Evolutionary conservation across 2,888 invertebrate species (phyloP), one percentile per base, ranked within the genome.

Genomic region (Cephus sareptanus): DNA sequence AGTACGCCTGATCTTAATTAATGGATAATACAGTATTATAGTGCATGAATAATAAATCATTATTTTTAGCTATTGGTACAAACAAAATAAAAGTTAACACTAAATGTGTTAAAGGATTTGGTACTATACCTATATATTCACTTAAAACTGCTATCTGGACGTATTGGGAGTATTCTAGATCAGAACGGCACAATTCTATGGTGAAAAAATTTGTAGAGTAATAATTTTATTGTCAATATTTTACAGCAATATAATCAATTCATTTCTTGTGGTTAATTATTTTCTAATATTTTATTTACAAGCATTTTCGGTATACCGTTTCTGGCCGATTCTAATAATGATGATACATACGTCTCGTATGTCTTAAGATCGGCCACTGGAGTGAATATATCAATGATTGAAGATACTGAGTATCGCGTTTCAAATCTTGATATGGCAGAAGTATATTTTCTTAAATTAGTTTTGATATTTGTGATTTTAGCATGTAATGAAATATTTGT

Each of bases 221-320:
- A 56, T 56, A 56, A 9, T 56, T 40, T 56, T 9, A 56, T 56
- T 56, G 23, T 56, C 23, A 56, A 23, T 56, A 23, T 23, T 56
- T 56, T 23, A 56, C 56, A 56, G 23, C 23, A 23, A 23, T 56
- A 56, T 56, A 56, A 23, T 56, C 56, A 23, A 15, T 56, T 56
- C 0, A 23, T 56, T 56, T 23, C 9, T 56, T 56, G 56, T 56
- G 23, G 9, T 40, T 40, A 40, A 56, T 56, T 56, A 56, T 56
- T 23, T 56, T 56, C 0, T 56, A 56, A 23, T 56, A 56, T 56
- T 56, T 56, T 56, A 56, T 23, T 56, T 23, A 56, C 56, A 56
- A 89, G 88, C 71, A 80, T 87, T 40, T 87, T 88, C 80, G 88
- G 88, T 68, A 81, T 87, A 79, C 87, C 88, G 34, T 84, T 84